Base-by-base conservation (phyloP, 2,888 invertebrate species). In the Gymnocheta viridis region DNA sequence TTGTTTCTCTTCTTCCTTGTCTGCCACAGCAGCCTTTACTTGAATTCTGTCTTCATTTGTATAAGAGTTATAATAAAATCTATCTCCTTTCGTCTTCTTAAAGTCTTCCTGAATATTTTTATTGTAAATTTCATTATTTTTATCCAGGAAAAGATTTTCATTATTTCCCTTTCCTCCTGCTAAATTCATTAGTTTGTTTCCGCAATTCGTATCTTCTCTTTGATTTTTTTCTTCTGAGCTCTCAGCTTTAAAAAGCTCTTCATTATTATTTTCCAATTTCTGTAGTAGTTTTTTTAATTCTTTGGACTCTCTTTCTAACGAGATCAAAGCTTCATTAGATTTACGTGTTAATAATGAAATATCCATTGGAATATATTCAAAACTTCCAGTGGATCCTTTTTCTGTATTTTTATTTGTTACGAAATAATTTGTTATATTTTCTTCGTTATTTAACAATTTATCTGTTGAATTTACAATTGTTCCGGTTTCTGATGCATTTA, bases 251-350 rank as follows among this genome's bases (percentile, higher is more conserved):
- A 89, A 85, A 0, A 89, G 27, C 0, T 87, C 87, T n/a, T 89
- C 87, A 47, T 82, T 85, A 41, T 89, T 87, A 27, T 88, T 79
- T 62, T 90, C 90, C 2, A 90, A 78, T 29, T 89, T 85, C 32
- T 87, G 86, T 4, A 90, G 76, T 4, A 90, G 77, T 0, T 84
- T 67, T 2, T 86, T 87, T 4, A 90, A 49, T 17, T 86, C 85
- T 14, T 66, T 82, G n/a, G 89, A 88, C 17, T 90, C 88, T 3
- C 27, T 85, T n/a, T 87, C 88, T 41, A 89, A 82, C 0, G 82
- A 54, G 14, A 60, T 41, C 4, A 76, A 56, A n/a, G 82, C 77
- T 10, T 67, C 58, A 49, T 77, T 76, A 10, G 76, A 76, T 62
- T 47, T 32, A 3, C 24, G 60, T 2, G 72, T 80, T 19, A 73